Percentiles rank a stretch among this genome's conserved stretches.
Evolutionary conservation across 2,797 vertebrate genomes (phyloP).

Genomic region (Gallinago stenura): DNA sequence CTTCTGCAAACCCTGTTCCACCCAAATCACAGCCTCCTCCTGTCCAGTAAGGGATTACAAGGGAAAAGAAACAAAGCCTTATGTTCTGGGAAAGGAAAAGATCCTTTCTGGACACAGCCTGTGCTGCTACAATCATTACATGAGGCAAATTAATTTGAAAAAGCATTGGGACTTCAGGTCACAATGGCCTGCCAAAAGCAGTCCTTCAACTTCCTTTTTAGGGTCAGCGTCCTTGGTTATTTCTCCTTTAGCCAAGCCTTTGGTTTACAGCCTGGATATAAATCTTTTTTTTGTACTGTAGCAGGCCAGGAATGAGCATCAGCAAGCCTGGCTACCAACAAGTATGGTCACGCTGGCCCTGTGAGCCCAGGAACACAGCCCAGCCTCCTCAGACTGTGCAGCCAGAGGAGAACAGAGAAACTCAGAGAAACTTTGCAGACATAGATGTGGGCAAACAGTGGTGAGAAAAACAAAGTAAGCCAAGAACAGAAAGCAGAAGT

Average conservation of each 20-base stretch:
- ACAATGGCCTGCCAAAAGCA: background rate
- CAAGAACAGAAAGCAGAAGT: background rate
- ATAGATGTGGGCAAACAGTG: accelerated
- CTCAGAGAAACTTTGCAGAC: background rate
- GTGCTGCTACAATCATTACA: background rate
- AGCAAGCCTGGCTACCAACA: background rate
- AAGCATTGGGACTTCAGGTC: background rate
- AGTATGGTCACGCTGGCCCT: background rate
- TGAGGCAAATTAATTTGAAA: background rate
- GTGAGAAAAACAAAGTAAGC: background rate
- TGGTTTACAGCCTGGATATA: background rate
- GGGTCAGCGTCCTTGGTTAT: background rate
- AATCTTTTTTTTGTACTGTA: background rate
- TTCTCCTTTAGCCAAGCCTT: background rate
- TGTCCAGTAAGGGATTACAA: background rate
- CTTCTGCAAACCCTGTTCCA: background rate
- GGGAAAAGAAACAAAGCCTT: background rate
- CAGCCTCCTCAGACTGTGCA: background rate
- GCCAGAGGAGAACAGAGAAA: background rate
- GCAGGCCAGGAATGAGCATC: background rate
- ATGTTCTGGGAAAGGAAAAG: background rate
- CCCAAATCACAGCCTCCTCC: background rate
- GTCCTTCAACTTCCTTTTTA: background rate
- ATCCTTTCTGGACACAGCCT: background rate
- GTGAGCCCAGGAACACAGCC: background rate